Percentiles rank a stretch among this genome's conserved stretches.
Conservation (phyloP, 2,797 vertebrate species). For the Myotis myotis region DNA sequence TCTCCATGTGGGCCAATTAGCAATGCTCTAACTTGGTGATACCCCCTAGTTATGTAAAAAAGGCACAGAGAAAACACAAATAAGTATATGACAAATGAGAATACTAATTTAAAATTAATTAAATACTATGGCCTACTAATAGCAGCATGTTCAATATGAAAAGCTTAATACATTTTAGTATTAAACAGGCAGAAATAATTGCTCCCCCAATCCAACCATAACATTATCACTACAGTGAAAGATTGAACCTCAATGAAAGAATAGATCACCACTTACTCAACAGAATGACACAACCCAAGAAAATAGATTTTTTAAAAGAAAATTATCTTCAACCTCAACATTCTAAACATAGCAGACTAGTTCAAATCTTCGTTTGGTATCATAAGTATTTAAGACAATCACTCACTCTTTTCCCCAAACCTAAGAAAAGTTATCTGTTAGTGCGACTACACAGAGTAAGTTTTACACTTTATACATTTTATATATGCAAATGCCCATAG, state of each 20-base stretch:
- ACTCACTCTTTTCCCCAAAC: background rate
- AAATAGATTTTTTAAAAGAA: background rate
- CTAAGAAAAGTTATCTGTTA: background rate
- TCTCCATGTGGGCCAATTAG: background rate
- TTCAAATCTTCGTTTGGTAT: background rate
- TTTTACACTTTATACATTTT: background rate
- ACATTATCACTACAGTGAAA: background rate
- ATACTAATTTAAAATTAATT: conserved; percentile 25
- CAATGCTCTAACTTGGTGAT: background rate
- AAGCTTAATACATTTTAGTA: conserved; percentile 2
- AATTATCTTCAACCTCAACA: background rate
- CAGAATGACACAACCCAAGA: background rate
- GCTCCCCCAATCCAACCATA: background rate
- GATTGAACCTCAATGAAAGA: background rate
- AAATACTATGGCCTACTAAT: background rate
- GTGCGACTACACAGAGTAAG: background rate
- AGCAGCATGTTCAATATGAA: background rate
- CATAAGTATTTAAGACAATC: background rate
- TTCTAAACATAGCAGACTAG: background rate
- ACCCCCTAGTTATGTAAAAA: background rate
- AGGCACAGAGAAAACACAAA: background rate
- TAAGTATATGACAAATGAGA: background rate
- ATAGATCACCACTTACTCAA: background rate
- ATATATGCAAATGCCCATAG: background rate
- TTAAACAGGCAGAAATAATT: background rate